Evolutionary conservation across 2,888 invertebrate genomes (phyloP), one percentile per base, ranked within the genome.

Genomic region (Zaprionus obscuricornis): DNA sequence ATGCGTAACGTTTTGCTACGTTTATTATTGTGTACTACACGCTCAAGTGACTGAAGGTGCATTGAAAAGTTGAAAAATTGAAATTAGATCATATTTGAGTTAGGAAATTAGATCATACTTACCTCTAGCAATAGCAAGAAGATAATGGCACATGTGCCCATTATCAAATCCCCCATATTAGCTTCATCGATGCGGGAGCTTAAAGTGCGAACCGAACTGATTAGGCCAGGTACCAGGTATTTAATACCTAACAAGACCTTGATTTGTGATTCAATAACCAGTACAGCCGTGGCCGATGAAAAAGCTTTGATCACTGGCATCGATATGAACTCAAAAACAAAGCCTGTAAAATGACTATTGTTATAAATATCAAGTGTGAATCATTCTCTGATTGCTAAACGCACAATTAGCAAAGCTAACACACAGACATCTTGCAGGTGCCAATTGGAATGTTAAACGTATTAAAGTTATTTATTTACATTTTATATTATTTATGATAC

Each of bases 291-390:
- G 4, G 95, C 96, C 8, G 96, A 94, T 31, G 96, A 96, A 90
- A 96, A 96, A 7, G 95, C 96, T 68, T 94, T 94, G 22, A 95
- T 95, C 43, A 96, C 95, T 3, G 96, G 94, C 54, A 94, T 92
- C 1, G 96, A 96, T 62, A 96, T 96, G 88, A 96, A 94, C 74
- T 96, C 95, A 64, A 96, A 94, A 58, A 96, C 90, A 88, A 96
- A 96, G 52, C 96, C 96, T 96, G 78, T n/a, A 13, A 29, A 18
- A 5, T 7, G 7, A 7, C 22, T 24, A 27, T 1, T 8, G 27
- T n/a, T n/a, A n/a, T n/a, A n/a, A 42, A 13, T 5, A 50, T 14
- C 6, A 49, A 8, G 22, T 22, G 7, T 22, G 7, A 22, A 22
- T 22, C 22, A 7, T 22, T 5, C 22, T 7, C 22, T 7, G n/a